Evolutionary conservation across 1,140 invertebrate species (phyloP).

Genomic region (Aphelinus certus): DNA sequence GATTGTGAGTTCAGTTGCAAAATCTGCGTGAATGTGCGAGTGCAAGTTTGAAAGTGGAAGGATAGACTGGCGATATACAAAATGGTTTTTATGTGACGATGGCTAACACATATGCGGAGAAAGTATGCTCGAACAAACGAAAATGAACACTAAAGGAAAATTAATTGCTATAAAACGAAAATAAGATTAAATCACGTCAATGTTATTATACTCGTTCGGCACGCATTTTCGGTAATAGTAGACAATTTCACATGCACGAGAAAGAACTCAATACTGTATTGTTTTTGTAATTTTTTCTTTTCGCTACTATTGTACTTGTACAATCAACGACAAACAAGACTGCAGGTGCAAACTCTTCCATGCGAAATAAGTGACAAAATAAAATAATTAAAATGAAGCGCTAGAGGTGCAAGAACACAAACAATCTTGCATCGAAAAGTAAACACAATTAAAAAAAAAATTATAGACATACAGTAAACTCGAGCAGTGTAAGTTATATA

Average conservation of each 20-base stretch:
- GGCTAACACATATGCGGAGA: constrained; percentile 6
- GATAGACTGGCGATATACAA: constrained; percentile 12
- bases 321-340: constrained; percentile 54
- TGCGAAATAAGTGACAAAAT: constrained; percentile 39
- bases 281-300: constrained; percentile 52
- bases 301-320: constrained; percentile 52
- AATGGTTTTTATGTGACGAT: constrained; percentile 11
- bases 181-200: constrained; percentile 17
- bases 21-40: constrained; percentile 31
- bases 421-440: constrained; percentile 36
- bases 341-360: constrained; percentile 46
- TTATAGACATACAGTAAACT: constrained; percentile 56
- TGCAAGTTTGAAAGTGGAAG: constrained; percentile 25
- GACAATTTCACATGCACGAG: constrained; percentile 21
- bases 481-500: constrained; percentile 62
- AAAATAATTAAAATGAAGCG: constrained; percentile 44
- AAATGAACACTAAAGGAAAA: constrained; percentile 19
- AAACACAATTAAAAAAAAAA: constrained; percentile 42
- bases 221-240: constrained; percentile 28
- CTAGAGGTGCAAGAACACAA: constrained; percentile 39
- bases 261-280: constrained; percentile 42
- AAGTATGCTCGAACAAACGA: constrained; percentile 39
- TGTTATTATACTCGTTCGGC: constrained; percentile 31
- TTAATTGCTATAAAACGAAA: constrained; percentile 15
- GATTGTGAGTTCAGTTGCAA: constrained; percentile 19